These are phyloP conservation scores for Cephalopterus ornatus DNA, from an alignment of 2,113 vertebrate genomes.

Conservation along the genomic window DNA sequence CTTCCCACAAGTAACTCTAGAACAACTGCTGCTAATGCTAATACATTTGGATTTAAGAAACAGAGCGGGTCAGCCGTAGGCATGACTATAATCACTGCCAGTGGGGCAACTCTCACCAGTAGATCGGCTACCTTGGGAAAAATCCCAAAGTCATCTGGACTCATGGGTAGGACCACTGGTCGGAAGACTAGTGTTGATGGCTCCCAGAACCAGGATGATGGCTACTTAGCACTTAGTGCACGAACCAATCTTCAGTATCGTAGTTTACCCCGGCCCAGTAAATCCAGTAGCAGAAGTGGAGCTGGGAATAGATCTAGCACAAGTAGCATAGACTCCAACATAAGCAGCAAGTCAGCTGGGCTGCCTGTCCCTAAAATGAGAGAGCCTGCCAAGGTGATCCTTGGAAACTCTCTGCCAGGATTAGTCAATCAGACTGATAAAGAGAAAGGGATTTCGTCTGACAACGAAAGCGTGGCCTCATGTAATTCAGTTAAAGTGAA, in stretches of 20 bases:
- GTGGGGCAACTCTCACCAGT: slow-evolving; percentile 91
- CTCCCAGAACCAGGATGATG: slow-evolving; percentile 88
- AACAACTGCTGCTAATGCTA: slow-evolving; percentile 80
- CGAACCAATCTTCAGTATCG: slow-evolving; percentile 96
- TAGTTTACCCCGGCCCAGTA: slow-evolving; percentile 93
- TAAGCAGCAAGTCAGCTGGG: slow-evolving; percentile 83
- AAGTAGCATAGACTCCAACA: slow-evolving; percentile 95
- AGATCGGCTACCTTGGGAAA: slow-evolving; percentile 96
- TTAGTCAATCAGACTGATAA: slow-evolving; percentile 94
- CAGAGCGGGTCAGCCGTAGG: slow-evolving; percentile 77
- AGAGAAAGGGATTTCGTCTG: slow-evolving; percentile 92
- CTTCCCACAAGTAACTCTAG: slow-evolving; percentile 78
- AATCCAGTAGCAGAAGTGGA: slow-evolving; percentile 83
- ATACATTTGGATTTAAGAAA: slow-evolving; percentile 96
- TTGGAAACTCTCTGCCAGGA: slow-evolving; percentile 76
- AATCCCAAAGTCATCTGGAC: slow-evolving; percentile 88
- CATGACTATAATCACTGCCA: slow-evolving; percentile 89
- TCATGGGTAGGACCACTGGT: slow-evolving; percentile 78
- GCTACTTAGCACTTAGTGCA: slow-evolving; percentile 84
- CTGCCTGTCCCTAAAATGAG: slow-evolving; percentile 82
- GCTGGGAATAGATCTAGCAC: slow-evolving; percentile 94
- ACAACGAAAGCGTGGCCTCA: slow-evolving; percentile 82
- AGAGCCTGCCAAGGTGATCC: slow-evolving; percentile 78
- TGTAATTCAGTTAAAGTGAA: slow-evolving; percentile 84
- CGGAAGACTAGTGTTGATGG: slow-evolving; percentile 82